Evolutionary conservation across 2,113 vertebrate genomes (phyloP).

Genomic region (Rhynchopsitta pachyrhyncha): DNA sequence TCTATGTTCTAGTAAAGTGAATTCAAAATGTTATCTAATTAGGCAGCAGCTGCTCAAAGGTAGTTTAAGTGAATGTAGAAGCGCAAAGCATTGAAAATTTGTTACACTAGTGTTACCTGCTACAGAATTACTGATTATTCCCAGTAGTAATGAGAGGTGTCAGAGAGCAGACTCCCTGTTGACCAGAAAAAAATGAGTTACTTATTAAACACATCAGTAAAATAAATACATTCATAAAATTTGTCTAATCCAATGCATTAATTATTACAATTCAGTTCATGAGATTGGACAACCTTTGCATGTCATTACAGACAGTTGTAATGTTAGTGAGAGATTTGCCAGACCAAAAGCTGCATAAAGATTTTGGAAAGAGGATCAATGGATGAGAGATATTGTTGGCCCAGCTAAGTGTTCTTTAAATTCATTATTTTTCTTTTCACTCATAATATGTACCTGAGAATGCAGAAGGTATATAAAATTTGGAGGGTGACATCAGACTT

Average conservation of each 20-base stretch:
- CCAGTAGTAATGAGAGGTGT: not conserved
- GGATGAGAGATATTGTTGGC: not conserved
- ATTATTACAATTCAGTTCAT: not conserved
- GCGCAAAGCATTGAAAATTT: not conserved
- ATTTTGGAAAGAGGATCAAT: not conserved
- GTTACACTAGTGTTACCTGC: not conserved
- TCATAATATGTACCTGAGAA: not conserved
- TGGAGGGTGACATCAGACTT: not conserved
- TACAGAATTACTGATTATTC: not conserved
- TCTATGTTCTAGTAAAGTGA: not conserved
- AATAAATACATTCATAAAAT: not conserved
- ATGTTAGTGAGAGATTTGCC: not conserved
- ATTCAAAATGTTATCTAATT: not conserved
- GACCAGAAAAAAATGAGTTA: not conserved
- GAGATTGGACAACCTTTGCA: not conserved
- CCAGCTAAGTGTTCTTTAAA: not conserved
- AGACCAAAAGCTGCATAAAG: not conserved
- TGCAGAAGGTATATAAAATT: not conserved
- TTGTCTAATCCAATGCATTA: not conserved
- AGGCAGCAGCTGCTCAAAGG: not conserved
- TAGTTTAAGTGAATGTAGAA: not conserved
- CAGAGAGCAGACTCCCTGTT: not conserved
- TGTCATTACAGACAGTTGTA: not conserved
- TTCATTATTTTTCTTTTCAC: not conserved
- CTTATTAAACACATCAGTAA: not conserved